Evolutionary conservation across 2,888 invertebrate species (phyloP), one percentile per base, ranked within the genome.

Genomic region (Agonopterix subpropinquella): DNA sequence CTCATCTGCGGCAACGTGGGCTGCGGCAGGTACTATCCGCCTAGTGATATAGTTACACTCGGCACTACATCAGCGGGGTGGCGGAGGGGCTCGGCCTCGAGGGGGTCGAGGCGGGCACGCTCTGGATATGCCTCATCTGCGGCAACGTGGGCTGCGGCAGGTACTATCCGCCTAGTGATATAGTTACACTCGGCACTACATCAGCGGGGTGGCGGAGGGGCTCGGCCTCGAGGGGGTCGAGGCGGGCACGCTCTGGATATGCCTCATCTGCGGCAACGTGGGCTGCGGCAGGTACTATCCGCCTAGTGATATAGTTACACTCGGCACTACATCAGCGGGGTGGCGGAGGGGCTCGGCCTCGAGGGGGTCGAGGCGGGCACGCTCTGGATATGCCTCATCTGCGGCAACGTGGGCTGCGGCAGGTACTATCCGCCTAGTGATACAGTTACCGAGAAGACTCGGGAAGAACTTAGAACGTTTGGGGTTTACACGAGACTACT

Each of bases 121-220:
- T 99, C 4, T 99, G 99, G 99, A 99, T 99, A 63, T 99, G 99
- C 73, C 90, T 99, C 48, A 97, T 99, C 55, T 99, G 99, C 77
- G 99, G 99, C 1, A 96, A 99, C 75, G 95, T 99, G 9, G 99
- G 99, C 28, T 99, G 99, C 80, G 99, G 99, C 3, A 91, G 98
- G 68, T 98, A 93, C 18, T 18, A 18, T 18, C 18, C 13, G 13
- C 13, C 13, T 13, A 13, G 13, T 13, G 13, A 13, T 13, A 13
- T 13, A 13, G 13, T 13, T 13, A 13, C 13, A 78, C 68, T 1
- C 62, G 67, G 0, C 76, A 73, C 80, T 58, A 91, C 84, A 69
- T 90, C 73, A 70, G n/a, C n/a, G n/a, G n/a, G n/a, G n/a, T n/a
- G n/a, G n/a, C n/a, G n/a, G n/a, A n/a, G n/a, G n/a, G n/a, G n/a